Evolutionary conservation across 2,888 invertebrate species (phyloP).

Genomic region (Lysandra bellargus): DNA sequence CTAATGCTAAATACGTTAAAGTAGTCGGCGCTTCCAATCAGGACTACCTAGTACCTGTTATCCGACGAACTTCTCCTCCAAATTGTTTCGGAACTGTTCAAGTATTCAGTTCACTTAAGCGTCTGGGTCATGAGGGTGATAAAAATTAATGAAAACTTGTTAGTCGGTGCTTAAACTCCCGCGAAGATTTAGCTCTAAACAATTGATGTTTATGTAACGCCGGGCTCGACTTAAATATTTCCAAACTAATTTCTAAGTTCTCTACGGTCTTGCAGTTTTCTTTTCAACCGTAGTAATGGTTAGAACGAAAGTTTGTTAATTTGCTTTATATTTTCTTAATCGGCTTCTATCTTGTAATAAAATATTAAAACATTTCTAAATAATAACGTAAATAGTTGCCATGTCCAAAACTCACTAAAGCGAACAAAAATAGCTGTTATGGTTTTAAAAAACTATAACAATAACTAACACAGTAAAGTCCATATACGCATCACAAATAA

Average conservation of each 20-base stretch:
- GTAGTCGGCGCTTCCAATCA: conserved; percentile 26
- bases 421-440: background rate
- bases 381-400: no score
- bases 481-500: conserved; percentile 30
- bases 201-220: conserved; percentile 5
- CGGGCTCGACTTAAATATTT: background rate
- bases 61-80: conserved; percentile 4
- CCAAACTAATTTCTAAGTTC: background rate
- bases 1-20: conserved; percentile 29
- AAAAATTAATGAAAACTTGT: conserved; percentile 30
- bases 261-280: background rate
- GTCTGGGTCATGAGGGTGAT: conserved; percentile 28
- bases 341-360: no score
- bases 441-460: background rate
- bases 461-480: conserved; percentile 26
- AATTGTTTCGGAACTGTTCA: conserved; percentile 29
- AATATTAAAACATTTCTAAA: no score
- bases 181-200: background rate
- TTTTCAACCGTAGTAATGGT: background rate
- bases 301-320: background rate
- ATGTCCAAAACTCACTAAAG: background rate
- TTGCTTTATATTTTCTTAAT: background rate
- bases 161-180: conserved; percentile 15
- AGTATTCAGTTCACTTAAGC: conserved; percentile 22
- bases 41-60: conserved; percentile 21